Conservation (phyloP, 2,113 vertebrate genomes). For the Aythya baeri region DNA sequence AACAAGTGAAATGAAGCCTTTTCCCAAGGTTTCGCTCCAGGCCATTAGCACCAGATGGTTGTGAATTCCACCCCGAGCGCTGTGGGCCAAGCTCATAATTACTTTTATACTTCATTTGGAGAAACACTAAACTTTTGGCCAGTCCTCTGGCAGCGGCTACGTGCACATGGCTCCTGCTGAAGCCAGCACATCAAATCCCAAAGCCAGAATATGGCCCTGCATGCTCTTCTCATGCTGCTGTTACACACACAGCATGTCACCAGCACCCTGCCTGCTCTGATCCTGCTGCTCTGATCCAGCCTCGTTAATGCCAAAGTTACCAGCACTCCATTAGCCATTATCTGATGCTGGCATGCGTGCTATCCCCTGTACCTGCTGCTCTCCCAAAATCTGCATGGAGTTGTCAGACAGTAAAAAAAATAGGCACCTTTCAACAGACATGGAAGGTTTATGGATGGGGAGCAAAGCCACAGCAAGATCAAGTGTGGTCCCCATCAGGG, state of each 20-base stretch:
- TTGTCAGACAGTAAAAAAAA: neutral
- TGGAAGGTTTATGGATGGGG: neutral
- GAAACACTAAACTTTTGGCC: slow-evolving; percentile 2
- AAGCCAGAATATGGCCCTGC: neutral
- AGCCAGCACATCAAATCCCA: neutral
- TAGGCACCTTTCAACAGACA: rapidly evolving
- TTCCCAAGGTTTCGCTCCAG: neutral
- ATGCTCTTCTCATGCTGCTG: neutral
- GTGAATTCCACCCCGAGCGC: neutral
- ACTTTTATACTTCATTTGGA: neutral
- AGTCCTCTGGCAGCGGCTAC: neutral
- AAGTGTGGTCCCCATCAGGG: rapidly evolving
- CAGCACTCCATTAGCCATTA: neutral
- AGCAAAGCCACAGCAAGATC: neutral
- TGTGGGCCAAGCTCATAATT: neutral
- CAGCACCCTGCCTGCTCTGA: neutral
- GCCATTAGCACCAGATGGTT: slow-evolving; percentile 15
- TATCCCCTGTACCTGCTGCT: neutral
- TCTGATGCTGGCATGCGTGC: rapidly evolving
- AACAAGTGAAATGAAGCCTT: slow-evolving; percentile 1
- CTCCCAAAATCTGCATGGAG: neutral
- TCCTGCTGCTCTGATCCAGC: neutral
- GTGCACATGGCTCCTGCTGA: neutral
- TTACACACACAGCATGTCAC: neutral
- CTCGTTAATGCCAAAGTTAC: neutral